A percentile compares a stretch with the other conserved stretches of the same genome.
Conservation (phyloP, 2,888 invertebrate genomes). For the Nomada ruficornis region DNA sequence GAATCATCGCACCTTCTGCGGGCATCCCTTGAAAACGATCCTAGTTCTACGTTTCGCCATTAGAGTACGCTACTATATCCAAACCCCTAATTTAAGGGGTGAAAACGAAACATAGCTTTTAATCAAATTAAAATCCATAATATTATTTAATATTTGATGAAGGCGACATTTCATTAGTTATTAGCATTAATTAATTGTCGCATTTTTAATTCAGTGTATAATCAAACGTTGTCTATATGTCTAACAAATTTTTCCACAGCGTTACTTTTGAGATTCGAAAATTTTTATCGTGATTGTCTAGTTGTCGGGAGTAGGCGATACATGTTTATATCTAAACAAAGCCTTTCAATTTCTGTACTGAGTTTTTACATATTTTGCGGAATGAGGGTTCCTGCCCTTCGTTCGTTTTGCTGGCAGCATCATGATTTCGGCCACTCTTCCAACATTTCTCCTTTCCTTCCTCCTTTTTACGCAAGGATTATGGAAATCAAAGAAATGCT, state of each 20-base stretch:
- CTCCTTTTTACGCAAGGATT: slow-evolving; percentile 58
- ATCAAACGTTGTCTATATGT: background rate
- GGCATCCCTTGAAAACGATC: background rate
- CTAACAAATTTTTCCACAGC: slow-evolving; percentile 11
- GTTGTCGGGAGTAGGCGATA: slow-evolving; percentile 78
- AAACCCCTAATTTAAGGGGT: background rate
- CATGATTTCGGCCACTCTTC: slow-evolving; percentile 51
- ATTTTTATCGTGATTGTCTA: slow-evolving; percentile 67
- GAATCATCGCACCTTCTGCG: background rate
- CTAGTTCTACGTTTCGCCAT: background rate
- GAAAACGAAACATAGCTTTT: background rate
- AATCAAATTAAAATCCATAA: background rate
- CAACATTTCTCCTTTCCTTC: slow-evolving; percentile 29
- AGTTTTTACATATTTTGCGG: slow-evolving; percentile 81
- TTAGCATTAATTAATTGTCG: background rate
- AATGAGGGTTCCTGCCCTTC: slow-evolving; percentile 70
- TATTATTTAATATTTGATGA: background rate
- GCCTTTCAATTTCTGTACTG: slow-evolving; percentile 82
- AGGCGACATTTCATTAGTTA: background rate
- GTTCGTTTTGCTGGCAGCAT: slow-evolving; percentile 30
- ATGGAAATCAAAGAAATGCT: slow-evolving; percentile 66
- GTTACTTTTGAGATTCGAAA: slow-evolving; percentile 71
- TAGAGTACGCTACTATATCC: background rate
- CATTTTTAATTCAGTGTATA: background rate
- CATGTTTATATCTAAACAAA: slow-evolving; percentile 82